phyloP scores from a whole-genome alignment of 2,888 invertebrate genomes.

The Apotomis betuletana region DNA sequence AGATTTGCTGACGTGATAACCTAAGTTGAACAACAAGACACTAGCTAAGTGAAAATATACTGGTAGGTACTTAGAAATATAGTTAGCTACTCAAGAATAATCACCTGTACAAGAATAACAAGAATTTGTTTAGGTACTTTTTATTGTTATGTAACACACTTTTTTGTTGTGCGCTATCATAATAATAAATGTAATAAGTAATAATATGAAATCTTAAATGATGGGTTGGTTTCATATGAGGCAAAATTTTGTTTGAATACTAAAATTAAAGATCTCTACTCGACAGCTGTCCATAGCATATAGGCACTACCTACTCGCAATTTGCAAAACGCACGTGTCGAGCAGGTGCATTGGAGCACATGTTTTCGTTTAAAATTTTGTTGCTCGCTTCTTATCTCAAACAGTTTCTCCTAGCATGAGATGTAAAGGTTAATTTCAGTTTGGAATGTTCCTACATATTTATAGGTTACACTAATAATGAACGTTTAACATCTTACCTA shows the following conservation, averaged over 20 bases:
- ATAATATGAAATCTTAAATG: too few species aligned
- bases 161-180: too few species aligned
- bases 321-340: conserved; percentile 37
- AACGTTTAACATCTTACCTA: neutral
- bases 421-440: conserved; percentile 14
- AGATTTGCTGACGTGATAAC: conserved; percentile 31
- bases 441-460: neutral
- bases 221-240: too few species aligned
- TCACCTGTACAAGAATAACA: too few species aligned
- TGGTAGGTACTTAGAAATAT: too few species aligned
- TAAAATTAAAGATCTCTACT: neutral
- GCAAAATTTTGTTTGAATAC: neutral
- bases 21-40: neutral
- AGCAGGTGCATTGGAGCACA: conserved; percentile 37
- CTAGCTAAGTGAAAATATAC: neutral
- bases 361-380: conserved; percentile 27
- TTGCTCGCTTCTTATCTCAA: conserved; percentile 24
- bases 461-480: conserved; percentile 11
- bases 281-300: conserved; percentile 24
- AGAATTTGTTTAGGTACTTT: too few species aligned
- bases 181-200: too few species aligned
- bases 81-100: too few species aligned
- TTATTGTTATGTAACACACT: too few species aligned
- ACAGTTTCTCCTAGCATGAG: neutral
- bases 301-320: neutral